These are phyloP conservation scores for Abscondita cerata DNA, from an alignment of 2,888 invertebrate species.

Conservation along the genomic window DNA sequence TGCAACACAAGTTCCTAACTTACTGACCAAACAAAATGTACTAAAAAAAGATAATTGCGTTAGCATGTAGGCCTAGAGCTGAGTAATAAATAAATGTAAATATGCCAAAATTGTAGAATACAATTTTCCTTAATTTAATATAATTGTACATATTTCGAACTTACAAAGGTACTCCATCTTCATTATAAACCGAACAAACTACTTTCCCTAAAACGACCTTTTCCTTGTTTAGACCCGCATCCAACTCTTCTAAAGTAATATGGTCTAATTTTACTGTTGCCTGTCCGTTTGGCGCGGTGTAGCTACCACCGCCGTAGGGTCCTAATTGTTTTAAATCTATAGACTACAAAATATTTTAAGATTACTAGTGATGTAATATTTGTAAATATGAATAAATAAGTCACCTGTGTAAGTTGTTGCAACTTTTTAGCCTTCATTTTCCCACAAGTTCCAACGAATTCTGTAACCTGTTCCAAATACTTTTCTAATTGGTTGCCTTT, in stretches of 20 bases:
- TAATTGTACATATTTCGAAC: constrained; percentile 56
- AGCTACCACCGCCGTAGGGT: constrained; percentile 68
- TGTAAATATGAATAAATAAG: neutral
- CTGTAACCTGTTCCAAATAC: constrained; percentile 71
- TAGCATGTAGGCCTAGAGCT: neutral
- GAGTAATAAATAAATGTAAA: constrained; percentile 3
- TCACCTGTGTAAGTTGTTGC: constrained; percentile 70
- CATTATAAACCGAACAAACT: constrained; percentile 78
- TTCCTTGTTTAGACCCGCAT: constrained; percentile 69
- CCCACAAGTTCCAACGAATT: constrained; percentile 70
- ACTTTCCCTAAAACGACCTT: constrained; percentile 79
- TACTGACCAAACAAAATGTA: constrained; percentile 82
- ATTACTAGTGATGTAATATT: too few relatives aligned
- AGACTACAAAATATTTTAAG: constrained; percentile 56
- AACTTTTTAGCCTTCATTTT: constrained; percentile 77
- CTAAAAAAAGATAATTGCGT: constrained; percentile 57
- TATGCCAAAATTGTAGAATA: neutral
- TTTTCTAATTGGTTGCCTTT: constrained; percentile 69
- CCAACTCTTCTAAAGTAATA: constrained; percentile 63
- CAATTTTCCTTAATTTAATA: neutral
- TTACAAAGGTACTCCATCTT: constrained; percentile 81
- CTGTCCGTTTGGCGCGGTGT: constrained; percentile 61
- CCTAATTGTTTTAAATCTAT: constrained; percentile 74
- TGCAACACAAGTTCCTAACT: constrained; percentile 71
- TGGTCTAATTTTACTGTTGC: constrained; percentile 61